Base-by-base conservation (phyloP, 1,140 invertebrate species). In the Thaumatotibia leucotreta region DNA sequence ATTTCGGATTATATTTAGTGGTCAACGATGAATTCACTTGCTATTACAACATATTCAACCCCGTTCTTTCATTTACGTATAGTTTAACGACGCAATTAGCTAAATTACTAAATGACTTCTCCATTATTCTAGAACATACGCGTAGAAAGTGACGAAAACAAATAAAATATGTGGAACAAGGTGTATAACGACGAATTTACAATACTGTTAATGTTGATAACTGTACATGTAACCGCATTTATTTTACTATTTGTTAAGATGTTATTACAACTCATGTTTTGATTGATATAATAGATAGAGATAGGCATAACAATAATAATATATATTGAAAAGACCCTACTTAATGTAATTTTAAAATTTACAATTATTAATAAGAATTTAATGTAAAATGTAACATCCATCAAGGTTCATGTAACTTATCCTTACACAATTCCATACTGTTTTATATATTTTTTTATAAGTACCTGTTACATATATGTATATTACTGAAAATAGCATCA, bases 71-170 rank as follows among this genome's bases (percentile, higher is more conserved):
- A 2, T 45, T 9, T 9, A 1, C 4, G 2, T 20, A 1, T 8
- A 5, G 17, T 45, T 39, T 39, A 39, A 39, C 1, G 39, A 20
- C 8, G 39, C 17, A 45, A 20, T 45, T 45, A 17, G 4, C 35
- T 20, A 45, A 45, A 45, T 45, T 45, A 3, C 27, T 29, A 4
- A 11, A 33, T 54, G 22, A 58, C 45, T 35, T 62, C 67, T 67
- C n/a, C 64, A 66, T 66, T 49, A 50, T 77, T 77, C 75, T 77
- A 77, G 75, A 76, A 76, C 66, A 65, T 64, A n/a, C n/a, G 39
- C 20, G 14, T 45, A 45, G 39, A 45, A 45, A 45, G 39, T 45
- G 39, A 45, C 39, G 20, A 45, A 20, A 45, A 45, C 39, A 45
- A 45, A 45, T 17, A 45, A n/a, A n/a, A n/a, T n/a, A 39, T 45